Conservation (phyloP, 2,888 invertebrate genomes). For the Macrostomum cliftonense region DNA sequence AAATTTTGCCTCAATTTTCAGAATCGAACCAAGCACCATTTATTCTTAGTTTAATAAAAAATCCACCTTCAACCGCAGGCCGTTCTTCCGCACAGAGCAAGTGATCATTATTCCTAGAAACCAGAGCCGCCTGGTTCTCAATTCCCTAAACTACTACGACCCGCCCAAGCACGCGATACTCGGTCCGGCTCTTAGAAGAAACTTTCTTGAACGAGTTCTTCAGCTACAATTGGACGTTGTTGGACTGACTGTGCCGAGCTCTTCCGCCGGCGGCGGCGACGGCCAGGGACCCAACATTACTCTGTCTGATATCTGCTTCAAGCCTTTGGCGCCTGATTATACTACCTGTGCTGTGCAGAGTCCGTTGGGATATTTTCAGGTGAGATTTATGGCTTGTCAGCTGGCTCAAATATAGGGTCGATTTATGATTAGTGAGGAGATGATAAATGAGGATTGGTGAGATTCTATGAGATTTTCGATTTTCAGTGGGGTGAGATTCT, state of each 20-base stretch:
- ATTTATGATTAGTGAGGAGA: too few relatives aligned
- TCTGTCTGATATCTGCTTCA: slow-evolving; percentile 65
- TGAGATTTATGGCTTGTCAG: too few relatives aligned
- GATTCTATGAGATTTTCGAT: too few relatives aligned
- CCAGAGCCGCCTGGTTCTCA: slow-evolving; percentile 12
- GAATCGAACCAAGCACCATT: too few relatives aligned
- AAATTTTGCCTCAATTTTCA: too few relatives aligned
- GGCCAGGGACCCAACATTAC: slow-evolving; percentile 17
- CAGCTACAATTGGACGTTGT: slow-evolving; percentile 26
- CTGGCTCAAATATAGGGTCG: too few relatives aligned
- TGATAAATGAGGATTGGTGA: too few relatives aligned
- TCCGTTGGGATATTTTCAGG: slow-evolving; percentile 70
- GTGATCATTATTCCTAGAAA: slow-evolving; percentile 53
- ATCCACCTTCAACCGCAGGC: slow-evolving; percentile 17
- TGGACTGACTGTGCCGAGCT: slow-evolving; percentile 15
- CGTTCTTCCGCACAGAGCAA: slow-evolving; percentile 53
- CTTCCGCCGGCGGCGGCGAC: too few relatives aligned
- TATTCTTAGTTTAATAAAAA: neutral
- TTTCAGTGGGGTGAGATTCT: too few relatives aligned
- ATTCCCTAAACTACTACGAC: too few relatives aligned
- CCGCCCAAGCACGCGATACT: slow-evolving; percentile 53
- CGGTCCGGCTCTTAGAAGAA: slow-evolving; percentile 46
- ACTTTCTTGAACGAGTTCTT: slow-evolving; percentile 14
- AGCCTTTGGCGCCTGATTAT: slow-evolving; percentile 56
- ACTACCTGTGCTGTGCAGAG: slow-evolving; percentile 67